phyloP scores from a whole-genome alignment of 2,888 invertebrate species.

The Pedicia rivosa region DNA sequence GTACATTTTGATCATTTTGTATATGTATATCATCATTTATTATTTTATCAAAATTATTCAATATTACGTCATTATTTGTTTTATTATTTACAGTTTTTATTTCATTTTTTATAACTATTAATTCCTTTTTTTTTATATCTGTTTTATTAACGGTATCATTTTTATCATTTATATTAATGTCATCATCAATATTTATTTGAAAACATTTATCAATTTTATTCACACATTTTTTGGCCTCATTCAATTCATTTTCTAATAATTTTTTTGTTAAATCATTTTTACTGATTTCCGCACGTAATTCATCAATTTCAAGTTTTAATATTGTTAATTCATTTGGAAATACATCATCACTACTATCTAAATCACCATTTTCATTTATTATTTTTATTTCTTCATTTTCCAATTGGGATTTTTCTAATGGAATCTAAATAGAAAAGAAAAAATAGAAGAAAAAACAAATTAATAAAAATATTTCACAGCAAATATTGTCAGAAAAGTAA shows the following conservation, averaged over 20 bases:
- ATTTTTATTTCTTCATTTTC: neutral
- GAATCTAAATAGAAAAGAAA: neutral
- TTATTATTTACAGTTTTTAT: neutral
- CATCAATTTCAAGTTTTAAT: neutral
- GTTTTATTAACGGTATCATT: neutral
- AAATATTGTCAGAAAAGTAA: no score
- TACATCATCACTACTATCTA: constrained; percentile 2
- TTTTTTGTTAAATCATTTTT: constrained; percentile 2
- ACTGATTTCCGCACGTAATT: neutral
- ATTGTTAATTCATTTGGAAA: neutral
- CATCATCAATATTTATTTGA: constrained; percentile 6
- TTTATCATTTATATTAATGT: neutral
- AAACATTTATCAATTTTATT: no score
- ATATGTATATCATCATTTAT: constrained; percentile 20
- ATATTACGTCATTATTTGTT: no score
- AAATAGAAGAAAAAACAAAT: neutral
- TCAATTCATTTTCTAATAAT: constrained; percentile 1
- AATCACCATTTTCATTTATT: constrained; percentile 1
- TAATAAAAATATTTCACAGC: neutral
- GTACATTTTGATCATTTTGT: constrained; percentile 20
- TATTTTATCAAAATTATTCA: no score
- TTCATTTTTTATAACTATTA: neutral
- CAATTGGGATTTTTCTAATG: neutral
- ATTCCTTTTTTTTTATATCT: constrained; percentile 3
- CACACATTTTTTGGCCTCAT: neutral